These are phyloP conservation scores for Pseudorhombus dupliciocellatus DNA, from an alignment of 2,113 vertebrate genomes.

Conservation along the genomic window DNA sequence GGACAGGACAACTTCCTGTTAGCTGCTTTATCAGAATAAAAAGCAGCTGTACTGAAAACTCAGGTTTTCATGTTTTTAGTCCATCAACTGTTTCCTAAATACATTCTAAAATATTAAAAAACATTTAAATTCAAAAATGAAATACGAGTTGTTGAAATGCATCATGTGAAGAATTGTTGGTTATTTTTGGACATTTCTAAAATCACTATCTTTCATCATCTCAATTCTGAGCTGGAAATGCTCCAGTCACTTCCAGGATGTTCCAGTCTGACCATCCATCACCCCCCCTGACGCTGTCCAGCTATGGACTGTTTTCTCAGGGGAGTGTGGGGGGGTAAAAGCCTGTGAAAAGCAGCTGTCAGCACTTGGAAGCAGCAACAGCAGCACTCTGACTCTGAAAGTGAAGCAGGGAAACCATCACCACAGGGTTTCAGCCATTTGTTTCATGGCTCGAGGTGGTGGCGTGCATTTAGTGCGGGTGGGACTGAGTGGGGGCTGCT, in stretches of 20 bases:
- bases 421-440: conserved; percentile 9
- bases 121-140: too few relatives aligned
- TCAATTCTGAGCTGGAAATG: not conserved
- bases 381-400: conserved; percentile 4
- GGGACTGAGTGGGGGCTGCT: not conserved
- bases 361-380: conserved; percentile 31
- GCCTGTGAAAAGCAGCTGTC: conserved; percentile 39
- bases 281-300: not conserved
- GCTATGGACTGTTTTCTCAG: not conserved
- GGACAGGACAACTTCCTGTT: not conserved
- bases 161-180: too few relatives aligned
- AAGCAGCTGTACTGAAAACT: too few relatives aligned
- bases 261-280: conserved; percentile 33
- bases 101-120: too few relatives aligned
- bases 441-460: conserved; percentile 15
- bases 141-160: too few relatives aligned
- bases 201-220: too few relatives aligned
- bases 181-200: too few relatives aligned
- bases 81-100: too few relatives aligned
- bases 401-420: conserved; percentile 33
- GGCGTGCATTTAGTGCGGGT: not conserved
- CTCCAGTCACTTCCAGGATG: not conserved
- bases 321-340: conserved; percentile 8
- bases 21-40: too few relatives aligned
- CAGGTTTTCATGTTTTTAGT: too few relatives aligned